Evolutionary conservation across 2,113 vertebrate genomes (phyloP).

Genomic region (Dolichallabes microphthalmus): DNA sequence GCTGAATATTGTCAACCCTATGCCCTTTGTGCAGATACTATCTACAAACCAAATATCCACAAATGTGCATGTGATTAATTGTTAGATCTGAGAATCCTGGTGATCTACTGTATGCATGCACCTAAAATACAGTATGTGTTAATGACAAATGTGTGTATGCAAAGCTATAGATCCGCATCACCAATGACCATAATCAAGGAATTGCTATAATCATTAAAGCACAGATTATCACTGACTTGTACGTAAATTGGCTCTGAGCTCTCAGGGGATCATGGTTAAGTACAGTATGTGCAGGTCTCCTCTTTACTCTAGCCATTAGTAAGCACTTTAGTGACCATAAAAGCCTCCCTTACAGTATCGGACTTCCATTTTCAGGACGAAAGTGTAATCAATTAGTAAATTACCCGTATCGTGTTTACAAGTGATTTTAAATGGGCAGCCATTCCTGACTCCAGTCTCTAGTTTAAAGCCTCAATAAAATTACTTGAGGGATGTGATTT

Average conservation of each 20-base stretch:
- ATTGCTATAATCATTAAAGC: constrained; percentile 28
- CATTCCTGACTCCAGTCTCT: neutral
- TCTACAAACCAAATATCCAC: constrained; percentile 31
- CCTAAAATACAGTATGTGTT: neutral
- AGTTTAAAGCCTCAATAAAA: neutral
- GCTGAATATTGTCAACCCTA: constrained; percentile 35
- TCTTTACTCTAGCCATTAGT: neutral
- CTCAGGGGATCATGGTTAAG: constrained; percentile 8
- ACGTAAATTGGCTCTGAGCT: constrained; percentile 15
- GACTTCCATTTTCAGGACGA: neutral
- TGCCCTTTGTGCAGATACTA: constrained; percentile 25
- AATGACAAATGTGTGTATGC: constrained; percentile 2
- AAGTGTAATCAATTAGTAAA: neutral
- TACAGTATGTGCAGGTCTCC: constrained; percentile 8
- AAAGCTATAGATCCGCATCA: constrained; percentile 29
- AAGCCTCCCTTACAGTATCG: neutral
- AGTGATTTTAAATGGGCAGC: neutral
- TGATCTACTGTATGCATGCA: constrained; percentile 22
- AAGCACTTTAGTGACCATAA: neutral
- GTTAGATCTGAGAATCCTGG: neutral
- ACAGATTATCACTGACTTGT: constrained; percentile 20
- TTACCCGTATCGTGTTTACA: neutral
- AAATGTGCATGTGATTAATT: constrained; percentile 45
- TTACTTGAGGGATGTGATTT: neutral
- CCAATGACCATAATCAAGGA: neutral